phyloP scores from a whole-genome alignment of 2,797 vertebrate genomes.

The Antrozous pallidus region DNA sequence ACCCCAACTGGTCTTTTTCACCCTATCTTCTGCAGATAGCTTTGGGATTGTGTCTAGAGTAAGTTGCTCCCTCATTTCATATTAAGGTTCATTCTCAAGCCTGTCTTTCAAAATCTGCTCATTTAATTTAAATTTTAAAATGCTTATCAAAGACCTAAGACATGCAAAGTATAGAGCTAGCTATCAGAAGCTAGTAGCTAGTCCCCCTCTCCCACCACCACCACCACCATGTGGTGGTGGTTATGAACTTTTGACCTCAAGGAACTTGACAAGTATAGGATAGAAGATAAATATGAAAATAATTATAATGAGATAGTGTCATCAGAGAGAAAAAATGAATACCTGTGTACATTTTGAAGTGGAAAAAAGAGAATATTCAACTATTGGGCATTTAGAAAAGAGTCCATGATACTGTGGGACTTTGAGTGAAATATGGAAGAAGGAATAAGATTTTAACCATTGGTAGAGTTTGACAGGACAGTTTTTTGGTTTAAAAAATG shows the following conservation, averaged over 20 bases:
- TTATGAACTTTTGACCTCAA: background rate
- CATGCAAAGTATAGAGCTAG: background rate
- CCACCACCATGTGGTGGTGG: background rate
- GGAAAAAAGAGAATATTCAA: background rate
- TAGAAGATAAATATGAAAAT: background rate
- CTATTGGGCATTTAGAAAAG: background rate
- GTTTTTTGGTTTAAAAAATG: background rate
- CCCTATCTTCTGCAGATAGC: background rate
- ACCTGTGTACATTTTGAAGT: background rate
- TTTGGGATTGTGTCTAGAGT: background rate
- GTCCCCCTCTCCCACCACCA: accelerated
- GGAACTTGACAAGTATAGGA: background rate
- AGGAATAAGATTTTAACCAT: background rate
- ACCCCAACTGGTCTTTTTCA: background rate
- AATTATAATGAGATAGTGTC: background rate
- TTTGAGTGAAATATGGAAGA: background rate
- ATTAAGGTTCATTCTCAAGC: background rate
- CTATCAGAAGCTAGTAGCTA: background rate
- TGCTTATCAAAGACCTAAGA: background rate
- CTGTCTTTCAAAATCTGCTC: slow-evolving; percentile 1
- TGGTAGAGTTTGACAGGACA: background rate
- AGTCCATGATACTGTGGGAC: background rate
- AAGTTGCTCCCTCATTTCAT: background rate
- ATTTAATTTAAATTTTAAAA: background rate
- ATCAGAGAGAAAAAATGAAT: slow-evolving; percentile 18